Percentiles rank a stretch among this genome's conserved stretches.
These are phyloP conservation scores for Neotoxoptera formosana DNA, from an alignment of 1,140 invertebrate species.

Conservation along the genomic window DNA sequence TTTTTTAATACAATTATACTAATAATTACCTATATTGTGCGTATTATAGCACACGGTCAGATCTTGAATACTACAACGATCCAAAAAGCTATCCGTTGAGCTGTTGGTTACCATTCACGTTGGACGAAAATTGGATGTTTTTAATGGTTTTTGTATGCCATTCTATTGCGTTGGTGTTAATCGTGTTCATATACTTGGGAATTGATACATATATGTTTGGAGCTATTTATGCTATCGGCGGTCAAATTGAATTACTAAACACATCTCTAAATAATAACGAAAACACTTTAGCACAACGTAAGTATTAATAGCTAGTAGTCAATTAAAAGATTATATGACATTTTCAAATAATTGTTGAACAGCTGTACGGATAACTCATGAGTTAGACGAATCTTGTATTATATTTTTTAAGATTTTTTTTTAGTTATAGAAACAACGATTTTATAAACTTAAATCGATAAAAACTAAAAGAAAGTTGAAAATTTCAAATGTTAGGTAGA, in stretches of 20 bases:
- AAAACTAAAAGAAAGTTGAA: neutral
- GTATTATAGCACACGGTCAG: neutral
- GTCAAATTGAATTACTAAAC: slow-evolving; percentile 42
- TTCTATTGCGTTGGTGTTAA: neutral
- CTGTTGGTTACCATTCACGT: slow-evolving; percentile 29
- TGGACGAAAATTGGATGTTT: neutral
- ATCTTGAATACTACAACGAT: slow-evolving; percentile 24
- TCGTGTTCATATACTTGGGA: neutral
- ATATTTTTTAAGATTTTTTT: no score
- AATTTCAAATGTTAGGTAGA: neutral
- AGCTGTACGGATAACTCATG: no score
- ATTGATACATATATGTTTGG: slow-evolving; percentile 37
- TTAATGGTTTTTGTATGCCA: neutral
- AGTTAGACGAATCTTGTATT: no score
- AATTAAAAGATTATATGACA: neutral
- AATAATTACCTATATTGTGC: neutral
- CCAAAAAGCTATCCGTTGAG: neutral
- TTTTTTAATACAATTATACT: neutral
- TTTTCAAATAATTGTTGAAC: neutral
- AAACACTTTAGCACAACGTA: neutral
- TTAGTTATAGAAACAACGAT: neutral
- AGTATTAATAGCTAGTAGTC: neutral
- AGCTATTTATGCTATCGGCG: neutral
- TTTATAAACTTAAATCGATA: neutral
- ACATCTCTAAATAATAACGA: neutral